Conservation (phyloP, 2,113 vertebrate species). For the Heliornis fulica region DNA sequence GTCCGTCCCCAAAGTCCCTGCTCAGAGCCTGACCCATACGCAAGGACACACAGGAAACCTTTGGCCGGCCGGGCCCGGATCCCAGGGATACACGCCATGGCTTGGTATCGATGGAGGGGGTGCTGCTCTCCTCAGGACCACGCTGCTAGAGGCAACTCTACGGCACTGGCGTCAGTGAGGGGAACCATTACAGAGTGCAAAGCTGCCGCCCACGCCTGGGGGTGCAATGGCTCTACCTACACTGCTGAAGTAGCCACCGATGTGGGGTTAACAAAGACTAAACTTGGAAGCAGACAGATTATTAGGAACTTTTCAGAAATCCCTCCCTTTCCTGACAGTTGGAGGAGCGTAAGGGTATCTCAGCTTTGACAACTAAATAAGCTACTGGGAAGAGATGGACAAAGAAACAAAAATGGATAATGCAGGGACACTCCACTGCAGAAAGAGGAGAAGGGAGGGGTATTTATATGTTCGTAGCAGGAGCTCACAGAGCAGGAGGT, state of each 20-base stretch:
- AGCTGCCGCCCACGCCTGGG: background rate
- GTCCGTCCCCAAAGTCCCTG: background rate
- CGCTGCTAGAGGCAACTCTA: accelerated
- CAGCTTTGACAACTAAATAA: background rate
- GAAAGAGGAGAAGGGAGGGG: background rate
- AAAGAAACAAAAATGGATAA: background rate
- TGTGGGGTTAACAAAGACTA: background rate
- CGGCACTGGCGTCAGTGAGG: background rate
- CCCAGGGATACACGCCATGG: accelerated
- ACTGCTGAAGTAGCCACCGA: background rate
- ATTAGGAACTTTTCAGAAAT: background rate
- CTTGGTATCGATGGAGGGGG: accelerated
- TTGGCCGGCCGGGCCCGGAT: background rate
- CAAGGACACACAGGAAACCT: background rate
- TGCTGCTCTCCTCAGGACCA: background rate
- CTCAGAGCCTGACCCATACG: background rate
- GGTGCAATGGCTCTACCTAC: background rate
- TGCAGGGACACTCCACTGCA: background rate
- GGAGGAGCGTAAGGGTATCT: background rate
- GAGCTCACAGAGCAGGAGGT: background rate
- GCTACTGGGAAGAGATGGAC: background rate
- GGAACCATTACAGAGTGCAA: background rate
- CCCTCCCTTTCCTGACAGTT: background rate
- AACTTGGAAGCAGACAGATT: background rate
- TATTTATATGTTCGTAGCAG: background rate